Evolutionary conservation across 1,140 invertebrate genomes (phyloP), one percentile per base, ranked within the genome.

Genomic region (Eufriesea mexicana): DNA sequence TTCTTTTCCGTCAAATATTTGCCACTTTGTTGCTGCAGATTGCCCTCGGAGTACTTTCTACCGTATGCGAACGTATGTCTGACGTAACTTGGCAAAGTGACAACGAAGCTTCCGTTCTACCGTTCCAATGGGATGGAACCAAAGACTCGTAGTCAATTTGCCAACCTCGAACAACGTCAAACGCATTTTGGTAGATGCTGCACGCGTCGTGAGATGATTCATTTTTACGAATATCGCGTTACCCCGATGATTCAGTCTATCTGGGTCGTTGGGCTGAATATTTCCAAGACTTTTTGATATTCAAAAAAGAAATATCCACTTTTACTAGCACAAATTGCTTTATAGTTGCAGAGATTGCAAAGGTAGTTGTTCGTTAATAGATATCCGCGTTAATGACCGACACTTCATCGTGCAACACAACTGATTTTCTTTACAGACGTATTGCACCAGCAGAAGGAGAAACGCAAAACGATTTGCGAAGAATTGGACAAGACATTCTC

Each of bases 401-500:
- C 64, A 76, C 57, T 25, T 71, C 16, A 70, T 68, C 54, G 77
- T 71, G 79, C 84, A 85, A 85, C 82, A 73, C 68, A 68, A 88
- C 75, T 87, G 54, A 89, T 93, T 94, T 92, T 95, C 92, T 93
- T 96, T 96, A 88, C 97, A 99, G 98, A 98, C 96, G 97, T 98
- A 93, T 96, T 99, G 92, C 97, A 98, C 95, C 96, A 97, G 95
- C 97, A 99, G 96, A 98, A 98, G 96, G 98, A 98, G 95, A 98
- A 98, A 96, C 98, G 98, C 96, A 98, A 98, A 96, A 96, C 97
- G 94, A 97, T 99, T 95, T 97, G 98, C 95, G 98, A 99, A 94
- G 99, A 99, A 95, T 98, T 99, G 97, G 99, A 99, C 95, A 97
- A 98, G 94, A 99, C 98, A 92, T 98, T 99, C 95, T 96, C 97